Evolutionary conservation across 2,888 invertebrate genomes (phyloP).

Genomic region (Osmoderma eremita): DNA sequence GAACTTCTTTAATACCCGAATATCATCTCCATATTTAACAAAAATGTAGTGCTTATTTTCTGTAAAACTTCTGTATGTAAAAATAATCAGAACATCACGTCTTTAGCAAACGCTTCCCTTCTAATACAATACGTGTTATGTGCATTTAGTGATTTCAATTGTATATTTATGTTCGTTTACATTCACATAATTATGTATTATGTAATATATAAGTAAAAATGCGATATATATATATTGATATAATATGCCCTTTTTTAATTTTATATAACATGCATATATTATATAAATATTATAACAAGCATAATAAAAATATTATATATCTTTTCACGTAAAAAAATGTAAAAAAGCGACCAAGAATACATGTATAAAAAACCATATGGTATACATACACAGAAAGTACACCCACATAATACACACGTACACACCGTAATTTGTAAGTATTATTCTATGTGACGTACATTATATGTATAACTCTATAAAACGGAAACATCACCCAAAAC

Average conservation of each 20-base stretch:
- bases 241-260: conserved; percentile 50
- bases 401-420: conserved; percentile 50
- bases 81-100: no score
- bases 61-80: no score
- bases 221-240: conserved; percentile 41
- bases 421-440: conserved; percentile 52
- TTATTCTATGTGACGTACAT: conserved; percentile 53
- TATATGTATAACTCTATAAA: conserved; percentile 52
- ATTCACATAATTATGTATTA: conserved; percentile 37
- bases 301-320: no score
- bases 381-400: conserved; percentile 50
- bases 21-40: no score
- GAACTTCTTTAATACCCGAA: no score
- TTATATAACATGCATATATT: conserved; percentile 44
- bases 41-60: no score
- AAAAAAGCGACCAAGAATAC: conserved; percentile 31
- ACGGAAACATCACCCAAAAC: conserved; percentile 17
- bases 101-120: no score
- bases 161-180: conserved; percentile 28
- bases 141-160: background rate
- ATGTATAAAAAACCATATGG: conserved; percentile 18
- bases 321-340: conserved; percentile 42
- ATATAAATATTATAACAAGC: conserved; percentile 21
- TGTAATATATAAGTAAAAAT: conserved; percentile 28
- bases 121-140: background rate